These are phyloP conservation scores for Eretmocerus hayati DNA, from an alignment of 2,888 invertebrate species.

Conservation along the genomic window DNA sequence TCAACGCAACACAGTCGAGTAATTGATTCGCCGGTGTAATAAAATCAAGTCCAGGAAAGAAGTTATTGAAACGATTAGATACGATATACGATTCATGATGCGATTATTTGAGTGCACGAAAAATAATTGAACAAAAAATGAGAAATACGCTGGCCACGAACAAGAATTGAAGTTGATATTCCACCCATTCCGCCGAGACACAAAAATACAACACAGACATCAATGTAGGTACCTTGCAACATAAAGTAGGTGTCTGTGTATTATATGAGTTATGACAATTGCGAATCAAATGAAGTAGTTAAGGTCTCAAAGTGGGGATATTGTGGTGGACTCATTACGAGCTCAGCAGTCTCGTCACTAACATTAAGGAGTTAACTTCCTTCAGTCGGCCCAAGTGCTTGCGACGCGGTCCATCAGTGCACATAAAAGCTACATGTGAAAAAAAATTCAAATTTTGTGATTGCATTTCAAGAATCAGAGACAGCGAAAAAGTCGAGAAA, in stretches of 20 bases:
- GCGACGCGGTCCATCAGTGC: not conserved
- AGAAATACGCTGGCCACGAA: not conserved
- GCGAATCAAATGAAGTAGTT: slow-evolving; percentile 38
- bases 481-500: not conserved
- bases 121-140: no score
- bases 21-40: no score
- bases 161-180: slow-evolving; percentile 4
- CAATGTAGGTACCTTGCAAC: slow-evolving; percentile 9
- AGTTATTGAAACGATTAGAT: no score
- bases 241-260: slow-evolving; percentile 18
- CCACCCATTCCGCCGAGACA: slow-evolving; percentile 5
- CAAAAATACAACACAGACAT: slow-evolving; percentile 11
- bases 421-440: no score
- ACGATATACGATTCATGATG: no score
- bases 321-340: slow-evolving; percentile 14
- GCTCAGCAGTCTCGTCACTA: slow-evolving; percentile 3
- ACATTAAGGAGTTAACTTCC: slow-evolving; percentile 15
- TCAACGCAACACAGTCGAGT: no score
- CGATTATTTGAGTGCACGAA: no score
- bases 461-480: not conserved
- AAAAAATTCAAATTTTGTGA: no score
- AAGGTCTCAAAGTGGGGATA: slow-evolving; percentile 18
- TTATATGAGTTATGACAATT: slow-evolving; percentile 36
- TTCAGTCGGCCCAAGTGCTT: slow-evolving; percentile 1
- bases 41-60: no score